These are phyloP conservation scores for Cantharis nigra DNA, from an alignment of 2,888 invertebrate species.

Conservation along the genomic window DNA sequence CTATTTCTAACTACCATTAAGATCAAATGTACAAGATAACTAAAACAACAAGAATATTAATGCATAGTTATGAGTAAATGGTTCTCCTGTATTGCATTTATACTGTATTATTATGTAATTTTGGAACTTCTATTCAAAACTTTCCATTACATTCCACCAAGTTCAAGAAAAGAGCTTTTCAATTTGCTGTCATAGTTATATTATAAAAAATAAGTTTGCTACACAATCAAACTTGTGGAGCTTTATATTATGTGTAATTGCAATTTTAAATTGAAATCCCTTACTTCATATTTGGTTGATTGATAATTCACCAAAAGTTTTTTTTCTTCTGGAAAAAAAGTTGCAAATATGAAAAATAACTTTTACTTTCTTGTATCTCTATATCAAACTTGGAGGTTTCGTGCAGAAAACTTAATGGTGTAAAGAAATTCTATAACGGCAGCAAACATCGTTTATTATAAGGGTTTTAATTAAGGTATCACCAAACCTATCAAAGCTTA, in stretches of 20 bases:
- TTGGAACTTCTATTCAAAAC: neutral
- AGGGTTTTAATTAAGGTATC: too few relatives aligned
- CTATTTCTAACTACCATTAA: conserved; percentile 54
- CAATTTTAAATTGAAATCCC: neutral
- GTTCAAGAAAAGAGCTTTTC: neutral
- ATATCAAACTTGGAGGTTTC: neutral
- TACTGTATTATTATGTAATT: neutral
- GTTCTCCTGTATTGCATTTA: conserved; percentile 23
- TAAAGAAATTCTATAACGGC: neutral
- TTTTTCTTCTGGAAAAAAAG: neutral
- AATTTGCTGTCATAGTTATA: neutral
- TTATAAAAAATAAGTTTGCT: too few relatives aligned
- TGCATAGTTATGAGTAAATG: conserved; percentile 42
- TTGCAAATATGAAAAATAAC: neutral
- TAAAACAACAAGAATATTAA: conserved; percentile 47
- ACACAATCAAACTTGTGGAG: too few relatives aligned
- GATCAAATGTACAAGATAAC: conserved; percentile 51
- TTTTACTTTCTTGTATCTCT: neutral
- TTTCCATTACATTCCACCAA: neutral
- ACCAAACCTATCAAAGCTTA: neutral
- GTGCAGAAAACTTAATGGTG: neutral
- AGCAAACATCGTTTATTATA: neutral
- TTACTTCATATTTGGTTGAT: too few relatives aligned
- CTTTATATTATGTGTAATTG: neutral
- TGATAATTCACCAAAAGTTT: neutral